Conservation (phyloP, 2,113 vertebrate genomes). For the Bombycilla garrulus region DNA sequence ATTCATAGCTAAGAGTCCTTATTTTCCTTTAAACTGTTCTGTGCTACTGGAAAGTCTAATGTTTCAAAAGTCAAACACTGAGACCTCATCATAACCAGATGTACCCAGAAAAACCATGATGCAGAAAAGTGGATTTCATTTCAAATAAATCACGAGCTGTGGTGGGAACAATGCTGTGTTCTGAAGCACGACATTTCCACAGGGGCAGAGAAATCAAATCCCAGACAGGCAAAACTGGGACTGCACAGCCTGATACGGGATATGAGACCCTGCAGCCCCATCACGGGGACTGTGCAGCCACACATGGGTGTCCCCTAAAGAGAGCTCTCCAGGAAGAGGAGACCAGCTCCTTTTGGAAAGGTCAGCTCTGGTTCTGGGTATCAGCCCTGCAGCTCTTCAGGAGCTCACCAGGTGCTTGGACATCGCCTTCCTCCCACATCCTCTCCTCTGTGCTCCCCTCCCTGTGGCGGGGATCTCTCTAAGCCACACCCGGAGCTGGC, state of each 20-base stretch:
- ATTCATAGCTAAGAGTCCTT: not conserved
- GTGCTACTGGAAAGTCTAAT: not conserved
- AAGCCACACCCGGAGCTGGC: not conserved
- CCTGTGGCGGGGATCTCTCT: not conserved
- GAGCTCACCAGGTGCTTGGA: not conserved
- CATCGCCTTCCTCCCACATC: not conserved
- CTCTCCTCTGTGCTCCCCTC: not conserved
- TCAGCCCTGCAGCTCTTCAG: not conserved
- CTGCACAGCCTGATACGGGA: not conserved
- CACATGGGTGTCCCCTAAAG: rapidly evolving
- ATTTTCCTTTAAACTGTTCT: not conserved
- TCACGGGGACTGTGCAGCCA: not conserved
- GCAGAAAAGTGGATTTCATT: slow-evolving; percentile 2
- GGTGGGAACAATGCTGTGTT: not conserved
- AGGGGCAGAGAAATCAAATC: not conserved
- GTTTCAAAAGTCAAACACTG: not conserved
- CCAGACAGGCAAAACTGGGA: not conserved
- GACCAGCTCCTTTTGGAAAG: not conserved
- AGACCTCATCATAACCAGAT: not conserved
- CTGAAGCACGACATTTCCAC: not conserved
- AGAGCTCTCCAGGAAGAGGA: not conserved
- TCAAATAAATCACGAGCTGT: not conserved
- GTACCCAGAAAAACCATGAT: not conserved
- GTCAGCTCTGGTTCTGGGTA: not conserved
- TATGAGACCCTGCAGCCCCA: not conserved